These are phyloP conservation scores for Mus spicilegus DNA, from an alignment of 2,113 vertebrate genomes.

Conservation along the genomic window DNA sequence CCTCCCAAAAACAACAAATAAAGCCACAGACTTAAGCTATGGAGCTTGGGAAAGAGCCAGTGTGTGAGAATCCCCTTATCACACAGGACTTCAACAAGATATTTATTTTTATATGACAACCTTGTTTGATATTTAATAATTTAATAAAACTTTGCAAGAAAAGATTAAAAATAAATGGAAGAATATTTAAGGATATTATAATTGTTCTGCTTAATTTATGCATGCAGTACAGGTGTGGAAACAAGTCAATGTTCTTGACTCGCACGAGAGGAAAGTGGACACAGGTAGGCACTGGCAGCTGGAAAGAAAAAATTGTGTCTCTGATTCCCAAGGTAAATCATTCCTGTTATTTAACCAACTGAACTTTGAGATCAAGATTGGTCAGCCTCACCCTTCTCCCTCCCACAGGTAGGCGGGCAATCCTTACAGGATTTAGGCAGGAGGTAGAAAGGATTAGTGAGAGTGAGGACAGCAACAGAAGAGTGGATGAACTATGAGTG, in stretches of 20 bases:
- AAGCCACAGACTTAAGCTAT: constrained; percentile 85
- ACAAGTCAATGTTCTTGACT: not conserved
- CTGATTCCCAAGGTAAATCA: not conserved
- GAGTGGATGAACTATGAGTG: constrained; percentile 4
- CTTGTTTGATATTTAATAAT: not conserved
- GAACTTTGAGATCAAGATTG: not conserved
- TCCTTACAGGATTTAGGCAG: not conserved
- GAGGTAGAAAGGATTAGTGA: too few species aligned
- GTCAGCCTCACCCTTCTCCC: not conserved
- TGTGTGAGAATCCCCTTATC: constrained; percentile 61
- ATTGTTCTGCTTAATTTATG: too few species aligned
- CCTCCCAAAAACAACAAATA: constrained; percentile 85
- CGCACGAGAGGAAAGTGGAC: not conserved
- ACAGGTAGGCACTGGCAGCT: not conserved
- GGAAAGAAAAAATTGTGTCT: too few species aligned
- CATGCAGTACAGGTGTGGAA: not conserved
- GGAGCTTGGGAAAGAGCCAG: constrained; percentile 77
- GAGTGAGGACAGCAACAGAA: not conserved
- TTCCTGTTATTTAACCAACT: not conserved
- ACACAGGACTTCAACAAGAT: not conserved
- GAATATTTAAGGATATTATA: not conserved
- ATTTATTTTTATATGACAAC: not conserved
- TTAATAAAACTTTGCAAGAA: not conserved
- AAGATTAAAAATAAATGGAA: not conserved
- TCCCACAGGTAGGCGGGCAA: not conserved